A percentile compares a stretch with the other conserved stretches of the same genome.
Evolutionary conservation across 2,113 vertebrate genomes (phyloP).

Genomic region (Panurus biarmicus): DNA sequence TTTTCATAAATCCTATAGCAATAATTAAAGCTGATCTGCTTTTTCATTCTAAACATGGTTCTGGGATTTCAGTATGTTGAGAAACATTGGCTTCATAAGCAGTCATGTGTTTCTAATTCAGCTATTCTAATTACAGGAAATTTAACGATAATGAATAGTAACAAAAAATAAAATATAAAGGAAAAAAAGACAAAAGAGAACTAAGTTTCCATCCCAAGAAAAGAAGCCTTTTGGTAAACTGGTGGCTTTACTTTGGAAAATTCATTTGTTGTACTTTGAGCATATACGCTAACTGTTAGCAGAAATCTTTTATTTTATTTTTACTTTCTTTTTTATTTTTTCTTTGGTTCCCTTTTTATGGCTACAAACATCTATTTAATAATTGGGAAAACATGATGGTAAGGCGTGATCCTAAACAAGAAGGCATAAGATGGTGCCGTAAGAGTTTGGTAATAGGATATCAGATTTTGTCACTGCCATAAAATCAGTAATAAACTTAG

Average conservation of each 20-base stretch:
- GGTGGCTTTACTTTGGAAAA: constrained; percentile 13
- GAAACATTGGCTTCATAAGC: constrained; percentile 9
- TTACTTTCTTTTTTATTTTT: background rate
- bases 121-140: constrained; percentile 49
- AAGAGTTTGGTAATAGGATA: background rate
- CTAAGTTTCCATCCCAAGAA: constrained; percentile 1
- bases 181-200: constrained; percentile 29
- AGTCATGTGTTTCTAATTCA: constrained; percentile 51
- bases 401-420: background rate
- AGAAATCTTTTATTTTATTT: background rate
- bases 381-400: background rate
- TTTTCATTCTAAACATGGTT: constrained; percentile 11
- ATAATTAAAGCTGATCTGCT: constrained; percentile 28
- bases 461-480: background rate
- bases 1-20: constrained; percentile 31
- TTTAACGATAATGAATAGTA: constrained; percentile 56
- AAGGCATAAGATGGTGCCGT: background rate
- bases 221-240: constrained; percentile 12
- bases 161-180: constrained; percentile 34
- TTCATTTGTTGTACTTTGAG: background rate
- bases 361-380: constrained; percentile 1
- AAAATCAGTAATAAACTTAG: background rate
- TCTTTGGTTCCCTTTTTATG: background rate
- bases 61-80: background rate
- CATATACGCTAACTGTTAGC: background rate